Evolutionary conservation across 2,797 vertebrate genomes (phyloP).

Genomic region (Sebastes umbrosus): DNA sequence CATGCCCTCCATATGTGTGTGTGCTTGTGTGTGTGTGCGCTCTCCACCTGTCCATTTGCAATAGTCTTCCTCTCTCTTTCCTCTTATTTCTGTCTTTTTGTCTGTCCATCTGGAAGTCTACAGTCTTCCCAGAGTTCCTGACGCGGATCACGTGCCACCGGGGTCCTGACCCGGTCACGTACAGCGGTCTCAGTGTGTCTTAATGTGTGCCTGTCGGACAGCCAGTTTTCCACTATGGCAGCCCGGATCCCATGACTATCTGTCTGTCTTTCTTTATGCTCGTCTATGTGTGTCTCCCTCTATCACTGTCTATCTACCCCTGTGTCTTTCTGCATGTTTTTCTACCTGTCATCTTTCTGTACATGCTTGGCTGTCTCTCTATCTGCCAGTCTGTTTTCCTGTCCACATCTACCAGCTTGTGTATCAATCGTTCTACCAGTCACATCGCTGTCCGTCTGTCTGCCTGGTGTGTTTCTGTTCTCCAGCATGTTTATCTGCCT

Average conservation of each 20-base stretch:
- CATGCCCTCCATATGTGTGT: constrained; percentile 22
- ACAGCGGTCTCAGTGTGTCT: constrained; percentile 13
- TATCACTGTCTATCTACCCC: constrained; percentile 29
- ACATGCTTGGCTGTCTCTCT: constrained; percentile 45
- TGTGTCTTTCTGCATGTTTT: constrained; percentile 43
- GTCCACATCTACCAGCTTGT: constrained; percentile 29
- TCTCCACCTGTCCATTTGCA: constrained; percentile 40
- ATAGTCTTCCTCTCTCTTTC: constrained; percentile 3
- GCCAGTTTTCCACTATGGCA: constrained; percentile 19
- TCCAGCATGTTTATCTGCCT: constrained; percentile 24
- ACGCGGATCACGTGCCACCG: neutral
- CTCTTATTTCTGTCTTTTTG: neutral
- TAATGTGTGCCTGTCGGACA: constrained; percentile 16
- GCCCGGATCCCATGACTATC: constrained; percentile 14
- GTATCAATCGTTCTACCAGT: constrained; percentile 44
- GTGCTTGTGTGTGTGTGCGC: constrained; percentile 13
- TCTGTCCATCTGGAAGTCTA: constrained; percentile 25
- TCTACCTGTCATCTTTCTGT: constrained; percentile 51
- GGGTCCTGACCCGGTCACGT: constrained; percentile 34
- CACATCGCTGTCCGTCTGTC: constrained; percentile 26
- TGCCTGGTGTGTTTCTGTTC: constrained; percentile 20
- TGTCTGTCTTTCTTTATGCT: constrained; percentile 37
- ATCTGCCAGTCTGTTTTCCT: constrained; percentile 43
- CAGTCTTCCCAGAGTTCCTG: constrained; percentile 21
- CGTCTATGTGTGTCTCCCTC: constrained; percentile 42